Evolutionary conservation across 2,797 vertebrate species (phyloP).

Genomic region (Propithecus deckenii): DNA sequence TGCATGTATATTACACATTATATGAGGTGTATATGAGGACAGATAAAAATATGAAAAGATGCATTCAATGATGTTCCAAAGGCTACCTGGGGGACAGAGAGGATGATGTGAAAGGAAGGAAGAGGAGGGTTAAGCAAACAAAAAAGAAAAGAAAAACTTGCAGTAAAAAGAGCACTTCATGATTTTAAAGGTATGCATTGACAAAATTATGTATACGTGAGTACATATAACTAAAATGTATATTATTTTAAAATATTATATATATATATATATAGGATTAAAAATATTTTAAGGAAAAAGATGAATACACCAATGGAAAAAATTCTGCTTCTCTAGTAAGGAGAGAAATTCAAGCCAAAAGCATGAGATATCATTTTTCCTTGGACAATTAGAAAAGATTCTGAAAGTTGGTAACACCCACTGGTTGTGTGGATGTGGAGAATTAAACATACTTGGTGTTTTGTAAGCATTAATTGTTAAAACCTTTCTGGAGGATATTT

Average conservation of each 20-base stretch:
- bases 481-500: not conserved
- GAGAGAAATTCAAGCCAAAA: constrained; percentile 2
- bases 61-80: not conserved
- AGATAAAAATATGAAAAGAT: constrained; percentile 21
- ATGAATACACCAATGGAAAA: not conserved
- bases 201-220: not conserved
- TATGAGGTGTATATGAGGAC: not conserved
- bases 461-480: not conserved
- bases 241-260: not conserved
- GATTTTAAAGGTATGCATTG: not conserved
- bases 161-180: not conserved
- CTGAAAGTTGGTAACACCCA: not conserved
- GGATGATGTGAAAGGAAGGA: not conserved
- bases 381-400: not conserved
- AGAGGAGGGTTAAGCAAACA: not conserved
- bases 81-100: not conserved
- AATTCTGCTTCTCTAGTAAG: not conserved
- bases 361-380: not conserved
- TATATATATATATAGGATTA: not conserved
- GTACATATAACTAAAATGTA: not conserved
- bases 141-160: not conserved
- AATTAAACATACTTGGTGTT: not conserved
- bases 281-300: constrained; percentile 34
- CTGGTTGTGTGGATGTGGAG: not conserved
- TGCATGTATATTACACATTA: not conserved